Percentiles rank a stretch among this genome's conserved stretches.
Evolutionary conservation across 2,113 vertebrate species (phyloP).

Genomic region (Engystomops pustulosus): DNA sequence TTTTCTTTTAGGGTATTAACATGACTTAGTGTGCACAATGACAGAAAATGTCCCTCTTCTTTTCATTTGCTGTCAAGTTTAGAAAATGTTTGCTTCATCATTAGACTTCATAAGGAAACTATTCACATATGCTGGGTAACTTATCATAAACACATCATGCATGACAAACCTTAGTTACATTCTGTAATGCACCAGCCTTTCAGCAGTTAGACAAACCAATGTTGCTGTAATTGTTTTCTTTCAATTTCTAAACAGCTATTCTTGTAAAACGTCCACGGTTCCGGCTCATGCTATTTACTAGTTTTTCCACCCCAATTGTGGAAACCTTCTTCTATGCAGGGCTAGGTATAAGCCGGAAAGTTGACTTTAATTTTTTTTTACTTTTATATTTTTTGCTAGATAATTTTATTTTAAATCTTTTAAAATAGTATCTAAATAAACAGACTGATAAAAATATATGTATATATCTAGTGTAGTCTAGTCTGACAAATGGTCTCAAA

Average conservation of each 20-base stretch:
- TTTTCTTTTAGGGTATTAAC: no score
- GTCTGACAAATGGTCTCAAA: no score
- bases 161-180: slow-evolving; percentile 9
- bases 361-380: no score
- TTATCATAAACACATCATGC: slow-evolving; percentile 33
- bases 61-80: background rate
- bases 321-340: background rate
- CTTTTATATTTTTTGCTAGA: no score
- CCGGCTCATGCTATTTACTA: slow-evolving; percentile 33
- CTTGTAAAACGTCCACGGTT: slow-evolving; percentile 43
- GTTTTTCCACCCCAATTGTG: slow-evolving; percentile 27
- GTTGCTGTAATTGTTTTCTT: slow-evolving; percentile 44
- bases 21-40: no score
- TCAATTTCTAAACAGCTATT: slow-evolving; percentile 47
- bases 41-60: no score
- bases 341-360: background rate
- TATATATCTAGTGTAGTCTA: no score
- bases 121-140: slow-evolving; percentile 4
- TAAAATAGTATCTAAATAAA: no score
- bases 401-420: no score
- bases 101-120: background rate
- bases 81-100: slow-evolving; percentile 13
- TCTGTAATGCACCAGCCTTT: background rate
- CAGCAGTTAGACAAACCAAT: slow-evolving; percentile 37
- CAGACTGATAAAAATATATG: no score